A percentile compares a stretch with the other conserved stretches of the same genome.
These are phyloP conservation scores for Paramormyrops hopkinsi DNA, from an alignment of 2,797 vertebrate species.

Conservation along the genomic window DNA sequence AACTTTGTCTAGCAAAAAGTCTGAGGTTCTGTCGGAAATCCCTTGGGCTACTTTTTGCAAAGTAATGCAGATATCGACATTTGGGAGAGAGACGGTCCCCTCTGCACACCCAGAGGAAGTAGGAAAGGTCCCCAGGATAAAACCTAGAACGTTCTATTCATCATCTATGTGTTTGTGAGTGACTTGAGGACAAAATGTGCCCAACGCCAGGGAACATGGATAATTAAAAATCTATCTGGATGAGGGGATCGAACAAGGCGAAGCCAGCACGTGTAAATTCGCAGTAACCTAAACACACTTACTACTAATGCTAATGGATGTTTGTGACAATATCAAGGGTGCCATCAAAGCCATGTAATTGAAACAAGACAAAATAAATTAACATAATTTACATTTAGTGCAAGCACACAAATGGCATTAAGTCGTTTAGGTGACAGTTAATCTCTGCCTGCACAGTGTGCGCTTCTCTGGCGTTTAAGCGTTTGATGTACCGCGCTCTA, in stretches of 20 bases:
- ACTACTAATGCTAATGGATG: background rate
- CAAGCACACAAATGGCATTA: background rate
- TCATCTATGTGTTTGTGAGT: background rate
- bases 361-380: background rate
- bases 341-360: background rate
- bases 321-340: conserved; percentile 1
- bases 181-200: background rate
- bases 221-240: background rate
- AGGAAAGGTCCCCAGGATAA: background rate
- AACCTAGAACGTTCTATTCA: background rate
- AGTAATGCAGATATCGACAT: background rate
- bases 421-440: conserved; percentile 39
- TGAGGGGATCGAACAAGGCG: background rate
- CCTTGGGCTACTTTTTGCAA: background rate
- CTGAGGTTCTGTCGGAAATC: background rate
- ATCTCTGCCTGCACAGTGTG: conserved; percentile 38
- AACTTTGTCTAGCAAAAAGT: background rate
- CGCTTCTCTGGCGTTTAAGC: conserved; percentile 35
- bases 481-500: conserved; percentile 46
- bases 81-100: background rate
- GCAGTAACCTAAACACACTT: background rate
- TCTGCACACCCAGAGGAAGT: background rate
- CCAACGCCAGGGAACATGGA: background rate
- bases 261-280: background rate
- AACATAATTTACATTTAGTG: conserved; percentile 4